Percentiles rank a stretch among this genome's conserved stretches.
Evolutionary conservation across 2,113 vertebrate genomes (phyloP).

Genomic region (Cromileptes altivelis): DNA sequence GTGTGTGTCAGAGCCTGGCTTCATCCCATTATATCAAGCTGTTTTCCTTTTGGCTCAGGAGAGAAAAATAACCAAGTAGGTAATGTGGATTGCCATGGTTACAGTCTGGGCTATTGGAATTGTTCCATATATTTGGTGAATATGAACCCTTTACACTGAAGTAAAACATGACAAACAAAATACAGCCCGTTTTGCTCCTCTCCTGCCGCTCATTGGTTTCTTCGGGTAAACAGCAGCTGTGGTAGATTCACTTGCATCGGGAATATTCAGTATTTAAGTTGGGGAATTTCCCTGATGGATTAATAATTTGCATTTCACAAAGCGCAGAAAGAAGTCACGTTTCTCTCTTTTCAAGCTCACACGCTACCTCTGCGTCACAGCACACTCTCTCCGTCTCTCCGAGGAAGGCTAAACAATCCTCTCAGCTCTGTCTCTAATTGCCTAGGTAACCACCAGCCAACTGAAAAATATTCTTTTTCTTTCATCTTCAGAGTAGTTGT

Average conservation of each 20-base stretch:
- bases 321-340: conserved; percentile 36
- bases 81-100: conserved; percentile 78
- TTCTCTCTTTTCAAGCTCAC: conserved; percentile 41
- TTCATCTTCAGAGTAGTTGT: conserved; percentile 50
- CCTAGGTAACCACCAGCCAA: conserved; percentile 53
- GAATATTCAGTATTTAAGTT: conserved; percentile 25
- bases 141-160: conserved; percentile 49
- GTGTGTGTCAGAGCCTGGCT: conserved; percentile 50
- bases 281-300: conserved; percentile 29
- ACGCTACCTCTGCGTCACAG: conserved; percentile 17
- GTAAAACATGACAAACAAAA: conserved; percentile 44
- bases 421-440: conserved; percentile 61
- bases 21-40: conserved; percentile 63
- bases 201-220: conserved; percentile 7
- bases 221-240: background rate
- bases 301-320: conserved; percentile 56
- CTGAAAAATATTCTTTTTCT: conserved; percentile 7
- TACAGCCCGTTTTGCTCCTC: background rate
- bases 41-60: conserved; percentile 67
- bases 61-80: conserved; percentile 67
- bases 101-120: conserved; percentile 68
- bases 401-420: conserved; percentile 33
- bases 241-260: background rate
- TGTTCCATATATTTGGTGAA: conserved; percentile 53
- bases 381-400: background rate